phyloP scores from a whole-genome alignment of 2,113 vertebrate genomes.

The Anhinga rufa region DNA sequence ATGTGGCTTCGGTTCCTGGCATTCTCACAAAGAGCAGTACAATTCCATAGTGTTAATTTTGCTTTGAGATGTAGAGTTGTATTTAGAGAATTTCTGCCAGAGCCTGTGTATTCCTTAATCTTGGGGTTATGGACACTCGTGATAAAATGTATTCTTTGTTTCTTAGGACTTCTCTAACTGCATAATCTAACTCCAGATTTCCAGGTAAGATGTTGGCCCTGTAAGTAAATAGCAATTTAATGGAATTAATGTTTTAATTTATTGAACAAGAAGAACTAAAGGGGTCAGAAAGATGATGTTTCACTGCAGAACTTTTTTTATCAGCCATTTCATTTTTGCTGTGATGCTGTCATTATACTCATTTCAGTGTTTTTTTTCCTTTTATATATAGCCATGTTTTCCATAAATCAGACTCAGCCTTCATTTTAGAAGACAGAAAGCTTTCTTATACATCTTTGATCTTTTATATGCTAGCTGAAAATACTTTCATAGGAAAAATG shows the following conservation, averaged over 20 bases:
- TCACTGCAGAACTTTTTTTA: background rate
- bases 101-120: background rate
- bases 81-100: background rate
- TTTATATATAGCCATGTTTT: background rate
- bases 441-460: background rate
- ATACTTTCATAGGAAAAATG: background rate
- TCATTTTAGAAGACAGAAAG: conserved; percentile 15
- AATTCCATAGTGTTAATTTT: background rate
- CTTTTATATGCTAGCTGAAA: background rate
- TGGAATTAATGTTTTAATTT: background rate
- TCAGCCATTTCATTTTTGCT: background rate
- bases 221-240: background rate
- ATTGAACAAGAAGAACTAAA: background rate
- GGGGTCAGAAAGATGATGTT: background rate
- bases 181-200: background rate
- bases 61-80: background rate
- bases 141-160: background rate
- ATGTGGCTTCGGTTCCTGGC: background rate
- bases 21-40: background rate
- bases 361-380: background rate
- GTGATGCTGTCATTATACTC: background rate
- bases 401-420: background rate
- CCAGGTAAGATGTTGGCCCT: background rate
- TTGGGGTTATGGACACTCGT: background rate
- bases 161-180: background rate